Conservation (phyloP, 1,140 invertebrate species). For the Aphelinus atriplicis region DNA sequence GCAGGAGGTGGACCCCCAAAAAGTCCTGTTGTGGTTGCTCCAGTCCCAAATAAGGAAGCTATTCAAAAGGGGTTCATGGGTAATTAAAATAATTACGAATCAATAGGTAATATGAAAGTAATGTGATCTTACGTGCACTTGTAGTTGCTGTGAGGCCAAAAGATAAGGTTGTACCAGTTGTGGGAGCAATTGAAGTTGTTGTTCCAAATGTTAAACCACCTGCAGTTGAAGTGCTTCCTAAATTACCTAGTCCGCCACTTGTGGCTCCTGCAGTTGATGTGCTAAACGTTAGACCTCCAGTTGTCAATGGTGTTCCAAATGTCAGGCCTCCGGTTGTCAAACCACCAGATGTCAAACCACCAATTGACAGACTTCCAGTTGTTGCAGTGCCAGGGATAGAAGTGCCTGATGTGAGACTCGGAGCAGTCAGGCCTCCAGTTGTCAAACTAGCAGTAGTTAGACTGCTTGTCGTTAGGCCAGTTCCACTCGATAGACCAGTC, state of each 20-base stretch:
- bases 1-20: conserved; percentile 58
- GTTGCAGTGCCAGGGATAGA: background rate
- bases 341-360: background rate
- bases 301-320: conserved; percentile 35
- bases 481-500: background rate
- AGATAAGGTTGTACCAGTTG: conserved; percentile 46
- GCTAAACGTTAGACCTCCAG: conserved; percentile 49
- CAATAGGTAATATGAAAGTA: conserved; percentile 18
- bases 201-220: conserved; percentile 49
- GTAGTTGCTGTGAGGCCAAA: conserved; percentile 55
- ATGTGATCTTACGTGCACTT: conserved; percentile 37
- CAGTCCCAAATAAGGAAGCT: conserved; percentile 54
- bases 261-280: conserved; percentile 44
- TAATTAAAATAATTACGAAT: conserved; percentile 42
- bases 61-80: conserved; percentile 24
- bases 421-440: background rate
- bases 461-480: background rate
- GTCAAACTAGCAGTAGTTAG: background rate
- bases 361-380: background rate
- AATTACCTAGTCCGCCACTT: conserved; percentile 43
- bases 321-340: background rate
- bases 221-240: conserved; percentile 47
- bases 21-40: conserved; percentile 48
- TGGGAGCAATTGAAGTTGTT: conserved; percentile 45
- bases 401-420: background rate